Evolutionary conservation across 2,888 invertebrate genomes (phyloP), one percentile per base, ranked within the genome.

Genomic region (Drosophila niveifrons): DNA sequence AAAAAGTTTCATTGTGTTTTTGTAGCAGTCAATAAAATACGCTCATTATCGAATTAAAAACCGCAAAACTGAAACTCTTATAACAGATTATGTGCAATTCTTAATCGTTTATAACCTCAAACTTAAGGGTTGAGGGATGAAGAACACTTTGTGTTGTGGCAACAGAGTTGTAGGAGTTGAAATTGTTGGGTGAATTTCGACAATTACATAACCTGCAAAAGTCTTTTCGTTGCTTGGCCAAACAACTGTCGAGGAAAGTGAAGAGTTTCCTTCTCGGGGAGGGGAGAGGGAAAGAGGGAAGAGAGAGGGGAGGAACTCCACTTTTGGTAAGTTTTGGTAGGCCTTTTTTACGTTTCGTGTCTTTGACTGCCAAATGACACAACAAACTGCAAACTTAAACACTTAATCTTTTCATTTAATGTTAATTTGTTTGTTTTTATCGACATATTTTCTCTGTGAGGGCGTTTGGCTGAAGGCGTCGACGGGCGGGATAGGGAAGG

Each of bases 391-490:
- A 90, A 90, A 88, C 82, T 84, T 88, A 88, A 90, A 90, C 90
- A 90, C 90, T 84, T 90, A 88, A 84, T 84, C 84, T 84, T 84
- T 88, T 88, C 89, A 86, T 90, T 89, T 84, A 84, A 90, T 84
- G 90, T 80, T 84, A 84, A 84, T 84, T 84, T 84, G 84, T 84
- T 84, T 84, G 90, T 90, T 84, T 89, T 84, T 90, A 90, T 84
- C 90, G 84, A 86, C 84, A 86, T 88, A 90, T 88, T 89, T 89
- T 23, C 23, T 23, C 50, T 13, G 50, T 62, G n/a, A 43, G 74
- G 74, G 57, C 47, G 61, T 61, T 15, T 51, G 34, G 59, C 43
- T n/a, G 51, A 6, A n/a, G 47, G 36, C 6, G 15, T 13, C 28
- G 41, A 2, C 1, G 36, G 7, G 44, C n/a, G 17, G 8, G 43